Evolutionary conservation across 2,888 invertebrate genomes (phyloP), one percentile per base, ranked within the genome.

Genomic region (Hirtodrosophila trivittata): DNA sequence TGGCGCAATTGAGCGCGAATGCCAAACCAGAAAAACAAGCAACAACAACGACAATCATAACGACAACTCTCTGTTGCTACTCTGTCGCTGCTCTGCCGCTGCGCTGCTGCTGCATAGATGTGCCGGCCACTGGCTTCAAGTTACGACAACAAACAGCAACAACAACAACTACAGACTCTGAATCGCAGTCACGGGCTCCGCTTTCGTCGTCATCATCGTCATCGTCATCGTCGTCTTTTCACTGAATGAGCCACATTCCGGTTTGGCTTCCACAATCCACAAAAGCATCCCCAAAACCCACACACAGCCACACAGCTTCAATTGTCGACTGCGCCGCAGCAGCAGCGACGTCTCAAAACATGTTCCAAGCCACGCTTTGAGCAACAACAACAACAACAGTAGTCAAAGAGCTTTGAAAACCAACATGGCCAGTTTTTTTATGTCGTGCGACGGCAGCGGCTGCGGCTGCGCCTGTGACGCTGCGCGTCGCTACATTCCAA

Each of bases 171-270:
- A 13, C 35, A 35, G 35, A 5, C 14, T 5, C 16, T 13, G 38
- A 16, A 9, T 38, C 5, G 45, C 46, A 32, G 25, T 33, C 13
- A 32, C 46, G 14, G 14, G 50, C 62, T 54, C 56, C 51, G 66
- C 66, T 58, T 63, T 51, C 56, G 55, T 47, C 74, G 46, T 45
- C 69, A 30, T 46, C 58, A 43, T 55, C 52, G 55, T 42, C 47
- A 12, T 41, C 54, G 58, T 54, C 45, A 42, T 46, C 55, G 16
- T 33, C 49, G 72, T 75, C 83, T 83, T 82, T 86, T 82, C 82
- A 84, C 82, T 82, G 85, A 82, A 82, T 82, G 82, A 82, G 86
- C 86, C 81, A 81, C 86, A 82, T 82, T 81, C 82, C 86, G 82
- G 82, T 82, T 82, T 82, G 70, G 70, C 60, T 56, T 75, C 75